Conservation (phyloP, 2,888 invertebrate species). For the Limenitis arthemis region DNA sequence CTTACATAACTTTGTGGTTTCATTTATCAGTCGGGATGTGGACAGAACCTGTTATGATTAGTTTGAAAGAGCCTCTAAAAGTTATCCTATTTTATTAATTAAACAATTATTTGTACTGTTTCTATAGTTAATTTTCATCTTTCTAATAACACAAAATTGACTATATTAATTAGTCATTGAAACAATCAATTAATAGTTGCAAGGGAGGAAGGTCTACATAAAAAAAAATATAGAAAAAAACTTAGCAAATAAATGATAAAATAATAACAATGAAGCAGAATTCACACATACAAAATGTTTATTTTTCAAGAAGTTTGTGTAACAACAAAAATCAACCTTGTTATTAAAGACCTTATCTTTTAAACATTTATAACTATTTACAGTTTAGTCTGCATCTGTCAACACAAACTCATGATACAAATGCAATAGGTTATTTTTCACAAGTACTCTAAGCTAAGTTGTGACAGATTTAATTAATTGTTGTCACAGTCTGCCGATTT, state of each 20-base stretch:
- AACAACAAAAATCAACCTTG: slow-evolving; percentile 73
- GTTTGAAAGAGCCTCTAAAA: neutral
- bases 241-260: slow-evolving; percentile 19
- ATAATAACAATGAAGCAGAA: slow-evolving; percentile 49
- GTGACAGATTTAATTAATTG: slow-evolving; percentile 66
- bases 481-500: slow-evolving; percentile 46
- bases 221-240: slow-evolving; percentile 3
- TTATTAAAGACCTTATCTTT: slow-evolving; percentile 67
- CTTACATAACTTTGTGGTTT: slow-evolving; percentile 47
- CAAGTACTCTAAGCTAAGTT: slow-evolving; percentile 63
- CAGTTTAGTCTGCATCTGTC: slow-evolving; percentile 67
- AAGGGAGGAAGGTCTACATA: slow-evolving; percentile 26
- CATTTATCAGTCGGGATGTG: slow-evolving; percentile 27
- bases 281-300: slow-evolving; percentile 73
- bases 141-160: neutral
- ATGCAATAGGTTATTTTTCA: slow-evolving; percentile 68
- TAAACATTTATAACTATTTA: slow-evolving; percentile 67
- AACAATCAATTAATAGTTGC: neutral
- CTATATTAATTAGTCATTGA: neutral
- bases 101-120: slow-evolving; percentile 5
- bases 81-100: neutral
- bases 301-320: slow-evolving; percentile 71
- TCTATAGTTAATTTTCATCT: neutral
- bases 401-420: slow-evolving; percentile 68
- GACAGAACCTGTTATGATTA: neutral